These are phyloP conservation scores for Trachelus stipa DNA, from an alignment of 2,888 invertebrate species.

Conservation along the genomic window DNA sequence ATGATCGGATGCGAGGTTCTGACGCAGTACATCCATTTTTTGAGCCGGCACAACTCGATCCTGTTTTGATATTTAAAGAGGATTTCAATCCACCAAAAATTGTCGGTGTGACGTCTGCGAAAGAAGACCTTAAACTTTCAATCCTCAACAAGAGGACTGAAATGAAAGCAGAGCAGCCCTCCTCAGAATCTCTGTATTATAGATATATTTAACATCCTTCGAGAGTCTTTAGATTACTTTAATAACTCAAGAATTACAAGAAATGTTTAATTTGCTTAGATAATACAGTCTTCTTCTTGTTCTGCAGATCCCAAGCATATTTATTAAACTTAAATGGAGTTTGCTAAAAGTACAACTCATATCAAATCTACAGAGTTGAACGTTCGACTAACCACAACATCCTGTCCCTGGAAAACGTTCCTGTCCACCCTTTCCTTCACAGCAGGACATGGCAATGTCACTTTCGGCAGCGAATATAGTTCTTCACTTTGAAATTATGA, in stretches of 20 bases:
- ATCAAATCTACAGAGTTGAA: not conserved
- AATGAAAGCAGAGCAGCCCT: not conserved
- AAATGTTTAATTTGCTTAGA: not conserved
- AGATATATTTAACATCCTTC: not conserved
- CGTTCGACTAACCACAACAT: slow-evolving; percentile 44
- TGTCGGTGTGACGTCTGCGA: not conserved
- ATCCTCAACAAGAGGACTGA: not conserved
- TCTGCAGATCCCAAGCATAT: not conserved
- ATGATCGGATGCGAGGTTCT: slow-evolving; percentile 38
- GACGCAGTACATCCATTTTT: slow-evolving; percentile 29
- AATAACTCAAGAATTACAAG: not conserved
- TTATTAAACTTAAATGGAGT: not conserved
- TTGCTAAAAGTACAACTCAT: not conserved
- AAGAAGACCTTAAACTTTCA: not conserved
- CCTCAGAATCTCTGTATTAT: not conserved
- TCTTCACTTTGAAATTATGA: not conserved
- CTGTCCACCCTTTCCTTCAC: slow-evolving; percentile 29
- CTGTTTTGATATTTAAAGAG: slow-evolving; percentile 26
- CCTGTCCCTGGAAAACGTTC: slow-evolving; percentile 36
- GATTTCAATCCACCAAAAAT: not conserved
- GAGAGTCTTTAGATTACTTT: not conserved
- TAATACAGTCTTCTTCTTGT: not conserved
- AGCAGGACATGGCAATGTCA: slow-evolving; percentile 42
- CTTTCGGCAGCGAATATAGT: not conserved
- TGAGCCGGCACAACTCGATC: slow-evolving; percentile 32